phyloP scores from a whole-genome alignment of 2,888 invertebrate species.

The Sinelater perroti region DNA sequence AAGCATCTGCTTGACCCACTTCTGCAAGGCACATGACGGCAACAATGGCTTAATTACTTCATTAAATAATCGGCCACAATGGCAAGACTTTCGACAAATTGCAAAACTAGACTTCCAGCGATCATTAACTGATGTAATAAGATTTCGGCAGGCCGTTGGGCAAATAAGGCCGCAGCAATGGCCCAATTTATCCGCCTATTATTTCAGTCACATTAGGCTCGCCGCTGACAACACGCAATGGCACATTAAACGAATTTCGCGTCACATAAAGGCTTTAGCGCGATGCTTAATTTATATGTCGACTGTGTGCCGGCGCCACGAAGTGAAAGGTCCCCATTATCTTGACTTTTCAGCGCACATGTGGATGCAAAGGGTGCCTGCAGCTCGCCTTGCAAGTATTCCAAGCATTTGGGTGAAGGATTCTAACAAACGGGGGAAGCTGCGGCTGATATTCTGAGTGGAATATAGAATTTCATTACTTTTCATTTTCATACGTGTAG shows the following conservation, averaged over 20 bases:
- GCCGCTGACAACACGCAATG: neutral
- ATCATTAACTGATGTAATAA: neutral
- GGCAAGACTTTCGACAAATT: no score
- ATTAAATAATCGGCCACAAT: no score
- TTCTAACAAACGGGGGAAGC: slow-evolving; percentile 9
- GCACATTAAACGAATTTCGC: slow-evolving; percentile 2
- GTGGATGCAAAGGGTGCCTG: slow-evolving; percentile 36
- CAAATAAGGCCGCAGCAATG: slow-evolving; percentile 5
- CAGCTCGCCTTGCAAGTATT: slow-evolving; percentile 34
- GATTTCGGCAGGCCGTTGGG: neutral
- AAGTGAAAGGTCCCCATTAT: slow-evolving; percentile 41
- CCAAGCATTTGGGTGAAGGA: slow-evolving; percentile 37
- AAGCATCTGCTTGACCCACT: no score
- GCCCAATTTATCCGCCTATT: neutral
- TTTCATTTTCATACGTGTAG: slow-evolving; percentile 8
- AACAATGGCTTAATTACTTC: no score
- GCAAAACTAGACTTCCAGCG: no score
- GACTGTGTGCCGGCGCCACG: slow-evolving; percentile 31
- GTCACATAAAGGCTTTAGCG: neutral
- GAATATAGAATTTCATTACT: no score
- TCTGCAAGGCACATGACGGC: no score
- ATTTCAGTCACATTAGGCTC: no score
- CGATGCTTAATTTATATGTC: slow-evolving; percentile 10
- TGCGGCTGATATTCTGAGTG: no score
- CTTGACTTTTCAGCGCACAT: slow-evolving; percentile 31